These are phyloP conservation scores for Creontiades dilutus DNA, from an alignment of 2,888 invertebrate species.

Conservation along the genomic window DNA sequence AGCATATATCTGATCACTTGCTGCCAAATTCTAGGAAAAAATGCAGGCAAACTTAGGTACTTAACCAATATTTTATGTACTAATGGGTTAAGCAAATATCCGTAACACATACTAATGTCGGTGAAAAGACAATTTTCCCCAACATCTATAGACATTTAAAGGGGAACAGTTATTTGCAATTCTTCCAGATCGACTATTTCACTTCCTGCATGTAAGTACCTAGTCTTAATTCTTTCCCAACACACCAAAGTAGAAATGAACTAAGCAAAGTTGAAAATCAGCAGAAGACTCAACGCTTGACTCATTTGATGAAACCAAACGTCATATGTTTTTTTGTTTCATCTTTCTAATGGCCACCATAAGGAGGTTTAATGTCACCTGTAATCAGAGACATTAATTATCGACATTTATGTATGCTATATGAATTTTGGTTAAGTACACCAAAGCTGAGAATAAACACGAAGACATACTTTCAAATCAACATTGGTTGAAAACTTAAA, in stretches of 20 bases:
- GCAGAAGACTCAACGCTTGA: background rate
- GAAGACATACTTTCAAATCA: too few relatives aligned
- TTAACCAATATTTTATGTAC: too few relatives aligned
- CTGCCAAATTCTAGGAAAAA: background rate
- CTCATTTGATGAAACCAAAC: background rate
- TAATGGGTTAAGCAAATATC: too few relatives aligned
- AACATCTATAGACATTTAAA: too few relatives aligned
- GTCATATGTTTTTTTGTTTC: background rate
- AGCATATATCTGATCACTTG: background rate
- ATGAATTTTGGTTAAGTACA: too few relatives aligned
- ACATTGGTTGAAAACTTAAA: too few relatives aligned
- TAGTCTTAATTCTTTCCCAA: background rate
- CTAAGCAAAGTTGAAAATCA: background rate
- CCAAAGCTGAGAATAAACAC: too few relatives aligned
- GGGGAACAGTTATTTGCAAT: too few relatives aligned
- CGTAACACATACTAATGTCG: too few relatives aligned
- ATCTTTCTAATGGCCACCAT: background rate
- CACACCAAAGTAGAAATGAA: background rate
- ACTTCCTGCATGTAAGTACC: background rate
- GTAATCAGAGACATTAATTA: background rate
- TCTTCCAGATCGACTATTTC: too few relatives aligned
- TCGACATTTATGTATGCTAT: background rate
- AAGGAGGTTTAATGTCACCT: background rate
- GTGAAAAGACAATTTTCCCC: too few relatives aligned
- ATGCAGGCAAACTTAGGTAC: too few relatives aligned